Percentiles rank a stretch among this genome's conserved stretches.
Conservation (phyloP, 1,140 invertebrate species). For the Andricus grossulariae region DNA sequence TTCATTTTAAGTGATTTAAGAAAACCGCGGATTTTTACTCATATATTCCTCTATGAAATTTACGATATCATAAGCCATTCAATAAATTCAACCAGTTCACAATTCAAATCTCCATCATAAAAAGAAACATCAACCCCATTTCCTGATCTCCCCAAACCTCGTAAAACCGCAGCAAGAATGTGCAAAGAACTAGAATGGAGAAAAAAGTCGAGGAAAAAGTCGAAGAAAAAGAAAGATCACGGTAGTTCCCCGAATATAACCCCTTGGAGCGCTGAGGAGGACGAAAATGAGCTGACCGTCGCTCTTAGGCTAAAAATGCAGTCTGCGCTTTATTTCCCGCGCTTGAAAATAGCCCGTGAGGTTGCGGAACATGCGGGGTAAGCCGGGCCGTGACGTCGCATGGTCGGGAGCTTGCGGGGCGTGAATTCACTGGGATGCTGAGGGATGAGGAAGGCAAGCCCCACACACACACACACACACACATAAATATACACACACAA, state of each 20-base stretch:
- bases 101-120: too few relatives aligned
- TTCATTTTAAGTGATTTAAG: too few relatives aligned
- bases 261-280: slow-evolving; percentile 51
- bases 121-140: too few relatives aligned
- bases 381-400: slow-evolving; percentile 42
- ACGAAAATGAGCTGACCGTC: slow-evolving; percentile 70
- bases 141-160: not conserved
- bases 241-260: slow-evolving; percentile 54
- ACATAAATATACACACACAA: not conserved
- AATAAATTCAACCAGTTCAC: too few relatives aligned
- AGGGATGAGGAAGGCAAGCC: not conserved
- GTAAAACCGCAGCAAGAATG: slow-evolving; percentile 13
- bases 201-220: slow-evolving; percentile 45
- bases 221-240: slow-evolving; percentile 47
- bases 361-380: slow-evolving; percentile 46
- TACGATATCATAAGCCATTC: too few relatives aligned
- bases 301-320: slow-evolving; percentile 71
- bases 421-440: slow-evolving; percentile 17
- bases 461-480: slow-evolving; percentile 4
- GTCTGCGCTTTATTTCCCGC: slow-evolving; percentile 71
- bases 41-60: too few relatives aligned
- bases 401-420: slow-evolving; percentile 3
- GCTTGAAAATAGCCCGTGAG: slow-evolving; percentile 70
- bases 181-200: slow-evolving; percentile 21
- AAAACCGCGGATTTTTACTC: too few relatives aligned